phyloP scores from a whole-genome alignment of 2,888 invertebrate genomes.

The Volucella inflata region DNA sequence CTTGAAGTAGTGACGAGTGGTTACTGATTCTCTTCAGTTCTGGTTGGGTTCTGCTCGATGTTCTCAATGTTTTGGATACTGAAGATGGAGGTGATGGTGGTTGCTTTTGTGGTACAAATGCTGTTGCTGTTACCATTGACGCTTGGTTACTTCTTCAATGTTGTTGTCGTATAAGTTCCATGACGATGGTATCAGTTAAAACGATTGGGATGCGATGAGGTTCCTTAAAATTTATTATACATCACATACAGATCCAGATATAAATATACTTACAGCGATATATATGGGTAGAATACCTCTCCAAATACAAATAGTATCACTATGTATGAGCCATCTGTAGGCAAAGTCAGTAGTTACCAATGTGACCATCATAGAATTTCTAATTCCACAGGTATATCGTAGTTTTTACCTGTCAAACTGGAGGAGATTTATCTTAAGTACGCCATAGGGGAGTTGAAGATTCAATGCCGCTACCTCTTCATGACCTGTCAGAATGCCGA shows the following conservation, averaged over 20 bases:
- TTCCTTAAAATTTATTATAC: conserved; percentile 70
- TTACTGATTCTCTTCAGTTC: neutral
- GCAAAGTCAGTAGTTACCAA: neutral
- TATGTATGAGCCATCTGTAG: neutral
- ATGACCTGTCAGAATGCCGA: too few species aligned
- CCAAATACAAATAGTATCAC: neutral
- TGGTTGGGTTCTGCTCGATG: neutral
- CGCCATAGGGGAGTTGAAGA: too few species aligned
- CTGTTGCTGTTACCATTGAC: conserved; percentile 26
- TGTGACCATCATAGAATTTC: too few species aligned
- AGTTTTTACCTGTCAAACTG: too few species aligned
- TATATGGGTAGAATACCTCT: neutral
- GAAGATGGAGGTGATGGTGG: neutral
- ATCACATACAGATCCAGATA: conserved; percentile 68
- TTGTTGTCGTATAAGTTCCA: conserved; percentile 27
- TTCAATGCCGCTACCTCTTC: too few species aligned
- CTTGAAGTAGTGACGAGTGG: conserved; percentile 13
- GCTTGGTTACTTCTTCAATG: conserved; percentile 39
- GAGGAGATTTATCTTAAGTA: too few species aligned
- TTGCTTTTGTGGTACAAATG: conserved; percentile 1
- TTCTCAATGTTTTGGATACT: neutral
- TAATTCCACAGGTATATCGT: too few species aligned
- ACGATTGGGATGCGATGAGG: conserved; percentile 72
- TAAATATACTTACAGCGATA: neutral
- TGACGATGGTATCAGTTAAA: conserved; percentile 65